phyloP scores from a whole-genome alignment of 2,888 invertebrate genomes.

The Hemaris fuciformis region DNA sequence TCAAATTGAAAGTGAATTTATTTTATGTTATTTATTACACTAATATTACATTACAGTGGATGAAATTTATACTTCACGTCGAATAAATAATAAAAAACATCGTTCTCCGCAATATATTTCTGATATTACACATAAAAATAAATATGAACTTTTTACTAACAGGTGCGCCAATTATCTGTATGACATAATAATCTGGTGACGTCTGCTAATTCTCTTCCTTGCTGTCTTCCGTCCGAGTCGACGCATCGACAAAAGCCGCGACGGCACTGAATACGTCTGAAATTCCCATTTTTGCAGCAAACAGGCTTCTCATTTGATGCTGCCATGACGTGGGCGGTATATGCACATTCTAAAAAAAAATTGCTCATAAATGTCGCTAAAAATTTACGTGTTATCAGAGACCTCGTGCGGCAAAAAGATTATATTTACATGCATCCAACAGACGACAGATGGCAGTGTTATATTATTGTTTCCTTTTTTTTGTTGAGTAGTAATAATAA shows the following conservation, averaged over 20 bases:
- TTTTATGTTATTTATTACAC: too few relatives aligned
- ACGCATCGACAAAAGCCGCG: slow-evolving; percentile 84
- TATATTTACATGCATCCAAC: not conserved
- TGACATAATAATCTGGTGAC: slow-evolving; percentile 50
- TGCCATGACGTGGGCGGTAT: slow-evolving; percentile 70
- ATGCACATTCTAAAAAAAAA: slow-evolving; percentile 82
- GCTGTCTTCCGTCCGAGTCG: slow-evolving; percentile 81
- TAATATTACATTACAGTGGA: too few relatives aligned
- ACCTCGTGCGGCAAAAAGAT: not conserved
- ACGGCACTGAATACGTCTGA: slow-evolving; percentile 82
- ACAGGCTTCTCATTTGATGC: slow-evolving; percentile 71
- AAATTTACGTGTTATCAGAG: not conserved
- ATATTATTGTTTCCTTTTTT: too few relatives aligned
- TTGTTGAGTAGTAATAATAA: too few relatives aligned
- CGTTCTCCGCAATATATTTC: too few relatives aligned
- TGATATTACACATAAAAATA: not conserved
- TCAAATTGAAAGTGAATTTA: too few relatives aligned
- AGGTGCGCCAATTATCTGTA: slow-evolving; percentile 52
- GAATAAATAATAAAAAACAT: too few relatives aligned
- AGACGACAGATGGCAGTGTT: slow-evolving; percentile 7
- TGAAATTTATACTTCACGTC: too few relatives aligned
- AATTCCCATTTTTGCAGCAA: slow-evolving; percentile 85
- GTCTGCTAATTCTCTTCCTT: slow-evolving; percentile 53
- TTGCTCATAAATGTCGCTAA: not conserved
- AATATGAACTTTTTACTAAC: slow-evolving; percentile 33